Conservation (phyloP, 2,797 vertebrate genomes). For the Hypotaenidia philippensis region DNA sequence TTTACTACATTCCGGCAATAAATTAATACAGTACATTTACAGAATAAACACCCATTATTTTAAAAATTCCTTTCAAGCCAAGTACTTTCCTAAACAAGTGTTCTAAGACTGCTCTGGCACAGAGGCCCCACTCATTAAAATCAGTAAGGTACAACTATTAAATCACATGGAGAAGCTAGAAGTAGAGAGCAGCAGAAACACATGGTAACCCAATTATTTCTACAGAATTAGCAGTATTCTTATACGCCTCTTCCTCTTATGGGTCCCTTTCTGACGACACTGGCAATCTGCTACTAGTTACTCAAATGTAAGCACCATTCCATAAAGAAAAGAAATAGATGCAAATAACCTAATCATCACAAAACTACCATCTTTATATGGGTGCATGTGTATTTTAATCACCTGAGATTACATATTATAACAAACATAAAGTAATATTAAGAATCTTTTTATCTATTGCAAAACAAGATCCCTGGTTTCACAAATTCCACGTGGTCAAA, state of each 20-base stretch:
- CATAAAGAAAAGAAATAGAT: conserved; percentile 18
- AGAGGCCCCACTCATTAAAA: conserved; percentile 21
- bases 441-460: neutral
- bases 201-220: conserved; percentile 59
- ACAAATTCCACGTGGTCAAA: neutral
- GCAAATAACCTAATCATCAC: neutral
- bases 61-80: neutral
- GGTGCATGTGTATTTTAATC: neutral
- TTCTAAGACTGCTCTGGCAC: neutral
- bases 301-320: neutral
- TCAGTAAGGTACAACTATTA: neutral
- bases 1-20: neutral
- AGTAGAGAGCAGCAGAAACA: conserved; percentile 40
- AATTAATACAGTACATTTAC: neutral
- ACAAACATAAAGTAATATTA: neutral
- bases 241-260: conserved; percentile 46
- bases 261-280: neutral
- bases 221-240: conserved; percentile 41
- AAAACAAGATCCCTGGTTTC: neutral
- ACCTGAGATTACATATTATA: neutral
- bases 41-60: neutral
- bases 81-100: neutral
- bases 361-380: neutral
- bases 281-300: conserved; percentile 34
- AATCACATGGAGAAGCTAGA: neutral